phyloP scores from a whole-genome alignment of 2,797 vertebrate genomes.

The Hypotaenidia okinawae region DNA sequence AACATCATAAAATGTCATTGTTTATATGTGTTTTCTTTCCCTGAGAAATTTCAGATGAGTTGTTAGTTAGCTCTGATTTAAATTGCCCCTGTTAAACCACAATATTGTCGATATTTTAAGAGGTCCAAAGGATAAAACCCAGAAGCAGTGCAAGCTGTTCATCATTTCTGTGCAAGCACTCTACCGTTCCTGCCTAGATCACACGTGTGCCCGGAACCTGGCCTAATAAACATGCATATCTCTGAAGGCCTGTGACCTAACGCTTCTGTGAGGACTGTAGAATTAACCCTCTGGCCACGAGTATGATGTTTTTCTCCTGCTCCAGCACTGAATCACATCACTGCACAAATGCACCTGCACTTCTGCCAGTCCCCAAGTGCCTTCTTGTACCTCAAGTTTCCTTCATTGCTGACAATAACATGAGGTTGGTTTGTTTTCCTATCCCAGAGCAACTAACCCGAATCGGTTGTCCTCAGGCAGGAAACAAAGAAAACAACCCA shows the following conservation, averaged over 20 bases:
- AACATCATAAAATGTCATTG: background rate
- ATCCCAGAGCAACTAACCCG: background rate
- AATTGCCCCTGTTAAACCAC: background rate
- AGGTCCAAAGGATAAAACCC: background rate
- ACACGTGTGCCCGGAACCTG: background rate
- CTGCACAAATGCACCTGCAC: background rate
- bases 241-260: background rate
- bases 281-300: background rate
- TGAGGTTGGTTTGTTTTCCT: background rate
- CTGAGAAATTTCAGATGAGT: background rate
- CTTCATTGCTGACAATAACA: background rate
- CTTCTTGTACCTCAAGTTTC: background rate
- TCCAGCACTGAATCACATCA: background rate
- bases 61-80: background rate
- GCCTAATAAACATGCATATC: background rate
- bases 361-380: background rate
- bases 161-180: background rate
- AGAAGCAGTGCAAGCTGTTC: background rate
- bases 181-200: too few relatives aligned
- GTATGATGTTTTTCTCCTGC: background rate
- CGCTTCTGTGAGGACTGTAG: accelerated
- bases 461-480: background rate
- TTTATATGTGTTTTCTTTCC: background rate
- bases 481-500: background rate
- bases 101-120: background rate